Evolutionary conservation across 2,797 vertebrate species (phyloP).

Genomic region (Somateria mollissima): DNA sequence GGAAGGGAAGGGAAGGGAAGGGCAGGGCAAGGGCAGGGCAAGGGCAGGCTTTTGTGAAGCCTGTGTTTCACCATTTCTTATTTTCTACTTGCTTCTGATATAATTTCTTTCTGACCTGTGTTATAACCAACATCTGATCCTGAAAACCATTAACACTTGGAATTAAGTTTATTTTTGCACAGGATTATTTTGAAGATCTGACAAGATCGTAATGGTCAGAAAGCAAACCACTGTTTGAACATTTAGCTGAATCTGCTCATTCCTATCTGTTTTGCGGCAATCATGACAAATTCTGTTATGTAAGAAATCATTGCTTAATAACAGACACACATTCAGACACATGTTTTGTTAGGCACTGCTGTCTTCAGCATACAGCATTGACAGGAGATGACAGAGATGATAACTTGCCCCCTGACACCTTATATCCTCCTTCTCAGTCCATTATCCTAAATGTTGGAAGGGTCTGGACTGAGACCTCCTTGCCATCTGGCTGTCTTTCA

Average conservation of each 20-base stretch:
- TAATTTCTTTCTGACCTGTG: neutral
- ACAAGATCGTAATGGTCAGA: neutral
- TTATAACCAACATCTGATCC: neutral
- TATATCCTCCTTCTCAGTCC: neutral
- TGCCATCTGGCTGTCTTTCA: constrained; percentile 31
- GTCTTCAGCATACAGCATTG: neutral
- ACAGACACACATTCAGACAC: neutral
- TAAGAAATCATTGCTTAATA: neutral
- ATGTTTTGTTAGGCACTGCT: neutral
- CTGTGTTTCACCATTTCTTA: neutral
- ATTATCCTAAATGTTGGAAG: constrained; percentile 19
- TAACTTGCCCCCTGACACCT: neutral
- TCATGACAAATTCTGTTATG: neutral
- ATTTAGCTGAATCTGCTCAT: neutral
- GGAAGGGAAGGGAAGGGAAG: too few relatives aligned
- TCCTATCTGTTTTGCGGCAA: neutral
- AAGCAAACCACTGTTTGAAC: neutral
- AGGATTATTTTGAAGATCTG: neutral
- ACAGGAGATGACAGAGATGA: neutral
- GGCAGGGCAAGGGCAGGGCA: too few relatives aligned
- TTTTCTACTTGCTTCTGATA: neutral
- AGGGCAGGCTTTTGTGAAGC: neutral
- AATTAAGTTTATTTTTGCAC: neutral
- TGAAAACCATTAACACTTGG: neutral
- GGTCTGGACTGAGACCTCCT: neutral